These are phyloP conservation scores for Clavelina lepadiformis DNA, from an alignment of 23 tunicate species.

Conservation along the genomic window DNA sequence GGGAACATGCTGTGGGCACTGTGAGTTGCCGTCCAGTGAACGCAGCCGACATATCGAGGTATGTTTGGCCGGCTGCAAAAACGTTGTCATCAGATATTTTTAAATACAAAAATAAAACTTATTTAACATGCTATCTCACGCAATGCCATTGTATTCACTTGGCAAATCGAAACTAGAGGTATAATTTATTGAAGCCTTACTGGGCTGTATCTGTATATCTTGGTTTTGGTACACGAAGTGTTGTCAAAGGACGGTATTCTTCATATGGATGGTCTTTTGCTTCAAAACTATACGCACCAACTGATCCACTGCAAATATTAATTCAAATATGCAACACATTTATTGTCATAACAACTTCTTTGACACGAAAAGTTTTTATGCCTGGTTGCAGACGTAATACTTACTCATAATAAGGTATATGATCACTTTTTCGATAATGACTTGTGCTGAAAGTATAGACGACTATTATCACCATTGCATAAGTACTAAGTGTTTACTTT, in stretches of 20 bases:
- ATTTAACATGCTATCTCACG: too few species aligned
- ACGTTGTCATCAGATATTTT: background rate
- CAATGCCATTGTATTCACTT: too few species aligned
- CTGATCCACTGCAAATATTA: slow-evolving; percentile 47
- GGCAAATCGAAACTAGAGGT: too few species aligned
- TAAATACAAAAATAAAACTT: background rate
- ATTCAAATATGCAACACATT: background rate
- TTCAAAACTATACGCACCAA: slow-evolving; percentile 82
- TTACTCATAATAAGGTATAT: slow-evolving; percentile 81
- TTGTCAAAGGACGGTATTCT: slow-evolving; percentile 68
- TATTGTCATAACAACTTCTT: background rate
- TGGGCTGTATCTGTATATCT: slow-evolving; percentile 80
- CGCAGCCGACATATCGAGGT: slow-evolving; percentile 77
- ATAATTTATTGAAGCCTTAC: slow-evolving; percentile 47
- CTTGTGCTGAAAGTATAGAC: slow-evolving; percentile 92
- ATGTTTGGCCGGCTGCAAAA: slow-evolving; percentile 71
- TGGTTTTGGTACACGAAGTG: slow-evolving; percentile 62
- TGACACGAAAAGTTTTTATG: background rate
- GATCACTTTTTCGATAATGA: slow-evolving; percentile 75
- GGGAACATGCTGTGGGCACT: slow-evolving; percentile 69
- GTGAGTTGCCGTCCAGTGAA: slow-evolving; percentile 72
- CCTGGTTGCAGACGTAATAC: background rate
- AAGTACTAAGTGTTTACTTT: too few species aligned
- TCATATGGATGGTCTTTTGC: slow-evolving; percentile 79
- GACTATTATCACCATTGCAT: too few species aligned